Conservation (phyloP, 2,797 vertebrate species). For the Gephyroberyx darwinii region DNA sequence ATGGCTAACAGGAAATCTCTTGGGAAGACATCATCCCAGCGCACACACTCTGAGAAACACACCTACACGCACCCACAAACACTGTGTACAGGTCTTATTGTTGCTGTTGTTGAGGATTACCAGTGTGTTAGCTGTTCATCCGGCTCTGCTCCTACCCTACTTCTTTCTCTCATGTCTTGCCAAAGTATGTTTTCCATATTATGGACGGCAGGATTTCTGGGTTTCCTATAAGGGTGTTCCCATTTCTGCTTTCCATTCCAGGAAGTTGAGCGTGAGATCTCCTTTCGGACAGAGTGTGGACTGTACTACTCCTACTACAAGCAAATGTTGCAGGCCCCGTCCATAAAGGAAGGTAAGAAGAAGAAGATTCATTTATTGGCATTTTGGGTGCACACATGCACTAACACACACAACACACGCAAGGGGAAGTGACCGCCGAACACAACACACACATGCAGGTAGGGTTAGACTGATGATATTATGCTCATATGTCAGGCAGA, state of each 20-base stretch:
- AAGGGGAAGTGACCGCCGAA: too few species aligned
- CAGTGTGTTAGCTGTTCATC: conserved; percentile 34
- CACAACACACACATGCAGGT: too few species aligned
- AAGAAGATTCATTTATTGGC: too few species aligned
- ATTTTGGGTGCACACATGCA: too few species aligned
- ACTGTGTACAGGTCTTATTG: conserved; percentile 42
- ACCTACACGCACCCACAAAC: conserved; percentile 5
- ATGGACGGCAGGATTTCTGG: conserved; percentile 23
- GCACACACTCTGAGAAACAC: neutral
- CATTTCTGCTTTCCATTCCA: conserved; percentile 75
- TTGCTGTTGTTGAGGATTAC: conserved; percentile 44
- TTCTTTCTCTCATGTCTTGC: conserved; percentile 54
- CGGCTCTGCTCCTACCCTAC: conserved; percentile 31
- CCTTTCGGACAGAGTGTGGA: conserved; percentile 97
- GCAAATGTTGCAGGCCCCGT: conserved; percentile 92
- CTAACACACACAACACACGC: too few species aligned
- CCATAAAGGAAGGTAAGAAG: conserved; percentile 91
- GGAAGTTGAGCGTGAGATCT: conserved; percentile 98
- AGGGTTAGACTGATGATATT: too few species aligned
- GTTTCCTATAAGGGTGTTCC: conserved; percentile 20
- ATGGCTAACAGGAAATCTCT: conserved; percentile 43
- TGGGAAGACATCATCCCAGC: conserved; percentile 25
- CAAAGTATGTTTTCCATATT: conserved; percentile 66
- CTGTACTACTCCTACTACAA: conserved; percentile 99
- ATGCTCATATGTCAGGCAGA: too few species aligned